Conservation (phyloP, 2,113 vertebrate genomes). For the Megaceryle torquata region DNA sequence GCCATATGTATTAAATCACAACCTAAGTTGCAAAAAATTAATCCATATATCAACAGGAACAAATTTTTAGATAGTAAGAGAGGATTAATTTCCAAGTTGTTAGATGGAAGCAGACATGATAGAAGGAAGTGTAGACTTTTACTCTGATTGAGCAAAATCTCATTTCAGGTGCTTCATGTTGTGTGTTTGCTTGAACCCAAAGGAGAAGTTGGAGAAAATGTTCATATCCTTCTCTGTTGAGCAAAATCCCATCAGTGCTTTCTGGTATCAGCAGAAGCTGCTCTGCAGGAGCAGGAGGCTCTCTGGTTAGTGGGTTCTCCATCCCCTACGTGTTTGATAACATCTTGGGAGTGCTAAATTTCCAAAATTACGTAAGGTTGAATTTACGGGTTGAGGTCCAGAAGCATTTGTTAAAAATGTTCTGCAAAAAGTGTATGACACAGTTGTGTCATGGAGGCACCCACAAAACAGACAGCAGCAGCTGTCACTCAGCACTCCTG, state of each 20-base stretch:
- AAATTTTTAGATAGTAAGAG: not conserved
- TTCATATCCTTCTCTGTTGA: not conserved
- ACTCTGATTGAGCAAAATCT: not conserved
- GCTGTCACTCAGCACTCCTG: no score
- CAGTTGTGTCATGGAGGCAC: not conserved
- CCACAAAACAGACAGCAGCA: not conserved
- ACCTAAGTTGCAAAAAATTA: not conserved
- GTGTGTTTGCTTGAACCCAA: not conserved
- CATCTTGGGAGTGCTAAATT: not conserved
- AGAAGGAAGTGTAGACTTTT: not conserved
- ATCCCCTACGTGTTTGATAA: not conserved
- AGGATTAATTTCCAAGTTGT: not conserved
- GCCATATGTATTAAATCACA: not conserved
- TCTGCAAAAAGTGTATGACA: not conserved
- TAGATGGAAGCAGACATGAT: not conserved
- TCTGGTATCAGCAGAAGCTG: not conserved
- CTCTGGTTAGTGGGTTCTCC: not conserved
- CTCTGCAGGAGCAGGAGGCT: accelerated
- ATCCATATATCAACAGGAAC: not conserved
- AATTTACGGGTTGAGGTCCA: not conserved
- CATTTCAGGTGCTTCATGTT: not conserved
- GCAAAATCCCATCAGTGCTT: not conserved
- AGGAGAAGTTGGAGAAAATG: not conserved
- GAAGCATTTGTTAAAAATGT: not conserved
- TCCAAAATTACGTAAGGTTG: not conserved